Evolutionary conservation across 2,797 vertebrate species (phyloP).

Genomic region (Sparidentex hasta): DNA sequence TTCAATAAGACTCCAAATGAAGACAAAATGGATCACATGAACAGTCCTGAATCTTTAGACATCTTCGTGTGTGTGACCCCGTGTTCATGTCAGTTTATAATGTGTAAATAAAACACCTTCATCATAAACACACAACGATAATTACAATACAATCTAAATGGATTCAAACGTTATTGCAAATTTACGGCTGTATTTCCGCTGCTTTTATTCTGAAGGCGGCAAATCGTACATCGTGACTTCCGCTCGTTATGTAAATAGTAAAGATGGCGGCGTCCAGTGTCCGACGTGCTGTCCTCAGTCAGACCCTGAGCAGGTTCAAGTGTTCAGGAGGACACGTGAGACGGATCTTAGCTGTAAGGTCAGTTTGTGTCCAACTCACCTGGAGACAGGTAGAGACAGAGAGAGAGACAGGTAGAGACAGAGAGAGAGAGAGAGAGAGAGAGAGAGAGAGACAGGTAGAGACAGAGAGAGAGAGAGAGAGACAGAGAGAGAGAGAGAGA

Average conservation of each 20-base stretch:
- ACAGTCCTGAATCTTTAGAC: no score
- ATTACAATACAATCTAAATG: no score
- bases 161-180: no score
- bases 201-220: constrained; percentile 58
- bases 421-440: background rate
- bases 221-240: background rate
- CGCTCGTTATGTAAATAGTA: constrained; percentile 36
- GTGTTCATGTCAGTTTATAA: no score
- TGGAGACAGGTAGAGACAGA: background rate
- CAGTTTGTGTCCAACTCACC: background rate
- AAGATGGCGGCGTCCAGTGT: constrained; percentile 66
- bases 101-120: no score
- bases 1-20: no score
- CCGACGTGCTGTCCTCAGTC: constrained; percentile 9
- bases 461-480: no score
- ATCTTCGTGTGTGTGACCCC: no score
- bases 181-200: background rate
- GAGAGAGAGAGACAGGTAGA: background rate
- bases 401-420: background rate
- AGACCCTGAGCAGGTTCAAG: constrained; percentile 16
- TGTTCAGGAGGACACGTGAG: background rate
- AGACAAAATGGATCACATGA: no score
- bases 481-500: background rate
- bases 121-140: no score
- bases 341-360: constrained; percentile 13